These are phyloP conservation scores for Pecten maximus DNA, from an alignment of 2,888 invertebrate genomes.

Conservation along the genomic window DNA sequence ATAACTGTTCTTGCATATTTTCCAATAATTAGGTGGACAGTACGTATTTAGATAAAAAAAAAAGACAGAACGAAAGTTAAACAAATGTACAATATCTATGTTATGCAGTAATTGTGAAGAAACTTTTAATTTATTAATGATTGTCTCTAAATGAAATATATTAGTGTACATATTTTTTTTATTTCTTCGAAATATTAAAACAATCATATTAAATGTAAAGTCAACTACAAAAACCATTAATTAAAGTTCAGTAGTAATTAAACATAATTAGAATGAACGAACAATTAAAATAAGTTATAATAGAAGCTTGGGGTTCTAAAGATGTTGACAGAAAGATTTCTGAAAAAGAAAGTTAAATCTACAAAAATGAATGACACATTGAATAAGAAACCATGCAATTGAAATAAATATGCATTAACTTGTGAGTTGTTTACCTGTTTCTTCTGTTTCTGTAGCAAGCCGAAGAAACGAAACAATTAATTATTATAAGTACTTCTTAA, in stretches of 20 bases:
- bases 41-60: no score
- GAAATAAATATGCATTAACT: neutral
- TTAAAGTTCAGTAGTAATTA: neutral
- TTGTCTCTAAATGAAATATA: no score
- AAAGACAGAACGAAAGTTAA: no score
- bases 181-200: no score
- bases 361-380: neutral
- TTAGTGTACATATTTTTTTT: no score
- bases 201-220: neutral
- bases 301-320: neutral
- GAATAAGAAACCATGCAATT: neutral
- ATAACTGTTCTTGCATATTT: no score
- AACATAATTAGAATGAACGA: neutral
- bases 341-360: slow-evolving; percentile 4
- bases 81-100: no score
- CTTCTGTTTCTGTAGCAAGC: slow-evolving; percentile 16
- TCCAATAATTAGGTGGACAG: no score
- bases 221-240: neutral
- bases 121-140: no score
- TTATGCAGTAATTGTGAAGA: no score
- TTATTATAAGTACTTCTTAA: no score
- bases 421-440: neutral
- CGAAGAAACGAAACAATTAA: neutral
- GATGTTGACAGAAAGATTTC: neutral
- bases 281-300: neutral